Evolutionary conservation across 2,797 vertebrate species (phyloP).

Genomic region (Scomberomorus guttatus): DNA sequence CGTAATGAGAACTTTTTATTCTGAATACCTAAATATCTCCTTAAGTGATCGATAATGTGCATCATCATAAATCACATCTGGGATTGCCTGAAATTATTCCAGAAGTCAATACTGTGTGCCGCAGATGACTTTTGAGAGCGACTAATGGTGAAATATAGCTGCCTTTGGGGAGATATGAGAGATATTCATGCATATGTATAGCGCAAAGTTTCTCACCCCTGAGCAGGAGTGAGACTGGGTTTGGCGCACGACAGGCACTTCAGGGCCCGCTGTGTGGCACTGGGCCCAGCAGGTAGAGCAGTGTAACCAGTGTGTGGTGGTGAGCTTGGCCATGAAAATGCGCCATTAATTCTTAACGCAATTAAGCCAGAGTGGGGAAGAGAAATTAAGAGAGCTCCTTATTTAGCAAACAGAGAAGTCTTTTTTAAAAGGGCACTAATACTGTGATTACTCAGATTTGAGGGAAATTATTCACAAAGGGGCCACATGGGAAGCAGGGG

Average conservation of each 20-base stretch:
- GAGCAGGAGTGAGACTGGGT: constrained; percentile 82
- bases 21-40: constrained; percentile 96
- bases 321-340: constrained; percentile 90
- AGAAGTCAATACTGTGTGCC: constrained; percentile 94
- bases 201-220: constrained; percentile 83
- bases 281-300: constrained; percentile 94
- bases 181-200: constrained; percentile 84
- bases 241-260: constrained; percentile 83
- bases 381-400: constrained; percentile 94
- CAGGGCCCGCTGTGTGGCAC: constrained; percentile 91
- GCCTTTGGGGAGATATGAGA: constrained; percentile 92
- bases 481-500: constrained; percentile 62
- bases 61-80: constrained; percentile 97
- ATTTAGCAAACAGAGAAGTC: constrained; percentile 92
- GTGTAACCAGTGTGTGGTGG: constrained; percentile 93
- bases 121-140: constrained; percentile 90
- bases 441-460: constrained; percentile 89
- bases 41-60: constrained; percentile 97
- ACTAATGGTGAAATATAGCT: constrained; percentile 95
- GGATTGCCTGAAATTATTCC: constrained; percentile 95
- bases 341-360: constrained; percentile 96
- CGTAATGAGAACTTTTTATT: constrained; percentile 92
- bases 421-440: constrained; percentile 89
- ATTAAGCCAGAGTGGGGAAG: constrained; percentile 93
- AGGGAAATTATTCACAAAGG: constrained; percentile 72